Conservation (phyloP, 2,797 vertebrate genomes). For the Eospalax fontanierii region DNA sequence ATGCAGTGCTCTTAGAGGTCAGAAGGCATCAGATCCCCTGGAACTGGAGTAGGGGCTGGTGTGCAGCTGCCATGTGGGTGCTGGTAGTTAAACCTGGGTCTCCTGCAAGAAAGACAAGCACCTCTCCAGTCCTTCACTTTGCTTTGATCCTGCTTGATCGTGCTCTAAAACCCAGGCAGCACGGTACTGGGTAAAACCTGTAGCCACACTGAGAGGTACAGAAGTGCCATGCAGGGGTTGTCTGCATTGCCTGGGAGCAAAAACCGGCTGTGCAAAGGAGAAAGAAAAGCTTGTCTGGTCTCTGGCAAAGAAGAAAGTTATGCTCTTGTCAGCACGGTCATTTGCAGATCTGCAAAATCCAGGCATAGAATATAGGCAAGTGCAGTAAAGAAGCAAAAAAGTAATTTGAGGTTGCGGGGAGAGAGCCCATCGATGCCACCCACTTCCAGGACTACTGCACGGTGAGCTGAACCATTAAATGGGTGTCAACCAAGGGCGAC, state of each 20-base stretch:
- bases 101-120: no score
- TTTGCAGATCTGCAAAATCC: constrained; percentile 64
- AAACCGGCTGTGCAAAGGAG: background rate
- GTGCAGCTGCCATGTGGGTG: no score
- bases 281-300: constrained; percentile 42
- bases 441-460: constrained; percentile 6
- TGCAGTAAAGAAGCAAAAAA: constrained; percentile 28
- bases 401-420: constrained; percentile 31
- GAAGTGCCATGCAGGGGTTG: background rate
- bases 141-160: background rate
- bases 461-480: background rate
- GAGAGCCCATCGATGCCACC: constrained; percentile 5
- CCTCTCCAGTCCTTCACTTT: no score
- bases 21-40: no score
- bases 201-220: background rate
- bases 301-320: constrained; percentile 36
- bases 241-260: background rate
- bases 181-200: background rate
- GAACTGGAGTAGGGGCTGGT: no score
- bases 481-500: background rate
- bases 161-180: background rate
- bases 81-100: no score
- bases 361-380: constrained; percentile 41
- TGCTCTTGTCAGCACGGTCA: constrained; percentile 29
- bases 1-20: no score